Base-by-base conservation (phyloP, 2,113 vertebrate species). In the Acinonyx jubatus region DNA sequence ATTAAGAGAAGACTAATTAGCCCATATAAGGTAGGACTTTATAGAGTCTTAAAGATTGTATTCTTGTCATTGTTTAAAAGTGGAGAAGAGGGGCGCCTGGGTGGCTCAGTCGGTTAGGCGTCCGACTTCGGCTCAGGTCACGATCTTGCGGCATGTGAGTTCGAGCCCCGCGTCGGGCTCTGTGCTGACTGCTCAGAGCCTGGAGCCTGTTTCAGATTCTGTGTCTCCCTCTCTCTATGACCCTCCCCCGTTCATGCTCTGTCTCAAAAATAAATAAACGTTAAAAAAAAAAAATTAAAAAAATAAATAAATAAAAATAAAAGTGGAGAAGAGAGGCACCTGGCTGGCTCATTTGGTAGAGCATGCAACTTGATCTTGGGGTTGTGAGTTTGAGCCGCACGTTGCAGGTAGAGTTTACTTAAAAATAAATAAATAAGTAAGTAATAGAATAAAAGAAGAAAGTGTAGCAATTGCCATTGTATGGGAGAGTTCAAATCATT, bases 1-100 rank as follows among this genome's bases (percentile, higher is more conserved):
- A 98, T 99, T 98, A 99, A 99, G 99, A 99, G 99, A 98, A 98
- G 99, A 98, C 98, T 99, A 74, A 99, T 99, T 98, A 99, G 99
- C 86, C 99, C 99, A 3, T 99, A 99, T 98, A 99, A 99, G 99
- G 99, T 99, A 98, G 98, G 98, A 97, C 95, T 97, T 98, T 98
- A 3, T 78, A 97, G 96, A 95, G 21, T 98, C 95, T 98, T 98
- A 96, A 94, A 92, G 73, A 65, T 95, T 98, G 65, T 91, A 89
- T 96, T 94, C 65, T 93, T 95, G 2, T 89, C 52, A 73, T 18
- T 91, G 14, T 96, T 96, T 86, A 95, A 95, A 78, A 48, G 48
- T 48, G 74, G 74, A 76, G 73, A 76, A 76, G 73, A 45, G 73
- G 13, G 73, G 73, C 23, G 0, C 25, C 73, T 74, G 73, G 38